A percentile compares a stretch with the other conserved stretches of the same genome.
phyloP scores from a whole-genome alignment of 2,797 vertebrate species.

The Columba guinea region DNA sequence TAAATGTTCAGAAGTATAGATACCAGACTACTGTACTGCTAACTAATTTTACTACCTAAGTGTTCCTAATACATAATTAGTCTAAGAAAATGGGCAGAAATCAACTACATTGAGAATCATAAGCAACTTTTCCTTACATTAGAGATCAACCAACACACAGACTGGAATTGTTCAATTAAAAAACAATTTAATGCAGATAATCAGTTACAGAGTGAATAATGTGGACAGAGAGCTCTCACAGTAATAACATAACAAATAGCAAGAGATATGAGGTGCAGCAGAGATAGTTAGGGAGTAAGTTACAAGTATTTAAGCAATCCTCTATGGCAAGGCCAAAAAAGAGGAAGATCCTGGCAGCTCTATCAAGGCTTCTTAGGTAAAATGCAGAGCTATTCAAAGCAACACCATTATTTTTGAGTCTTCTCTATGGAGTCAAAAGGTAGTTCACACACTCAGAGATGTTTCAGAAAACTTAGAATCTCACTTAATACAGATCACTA shows the following conservation, averaged over 20 bases:
- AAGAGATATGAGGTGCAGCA: neutral
- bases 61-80: neutral
- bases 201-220: neutral
- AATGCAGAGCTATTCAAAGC: neutral
- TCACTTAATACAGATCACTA: neutral
- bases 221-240: neutral
- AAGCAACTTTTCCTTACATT: neutral
- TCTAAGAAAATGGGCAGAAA: neutral
- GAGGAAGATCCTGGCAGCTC: neutral
- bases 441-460: neutral
- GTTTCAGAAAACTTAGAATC: neutral
- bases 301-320: neutral
- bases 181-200: neutral
- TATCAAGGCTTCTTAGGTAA: neutral
- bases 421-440: neutral
- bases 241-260: neutral
- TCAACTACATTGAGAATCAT: neutral
- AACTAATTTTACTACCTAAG: neutral
- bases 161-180: neutral
- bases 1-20: neutral
- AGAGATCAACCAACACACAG: neutral
- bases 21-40: neutral
- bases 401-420: neutral
- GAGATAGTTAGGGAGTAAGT: neutral
- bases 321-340: neutral